Conservation (phyloP, 2,113 vertebrate species). For the Mandrillus leucophaeus region DNA sequence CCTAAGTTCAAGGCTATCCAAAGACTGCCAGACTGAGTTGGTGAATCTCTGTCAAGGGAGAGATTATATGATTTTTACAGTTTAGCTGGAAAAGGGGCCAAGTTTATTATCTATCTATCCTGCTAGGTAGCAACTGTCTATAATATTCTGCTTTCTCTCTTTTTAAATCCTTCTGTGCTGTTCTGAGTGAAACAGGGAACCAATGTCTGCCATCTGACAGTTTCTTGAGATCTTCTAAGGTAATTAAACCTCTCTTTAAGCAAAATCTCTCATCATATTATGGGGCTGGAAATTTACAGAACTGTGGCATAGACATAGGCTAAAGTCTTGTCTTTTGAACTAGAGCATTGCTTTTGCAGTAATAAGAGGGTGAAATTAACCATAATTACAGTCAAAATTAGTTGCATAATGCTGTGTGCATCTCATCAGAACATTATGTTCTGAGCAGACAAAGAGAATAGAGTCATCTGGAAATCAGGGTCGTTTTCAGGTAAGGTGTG, state of each 20-base stretch:
- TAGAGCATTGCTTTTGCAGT: conserved; percentile 71
- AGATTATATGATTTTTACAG: conserved; percentile 55
- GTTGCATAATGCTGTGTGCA: conserved; percentile 73
- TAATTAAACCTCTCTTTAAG: conserved; percentile 70
- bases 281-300: conserved; percentile 43
- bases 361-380: conserved; percentile 70
- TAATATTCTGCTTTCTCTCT: background rate
- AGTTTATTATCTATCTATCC: conserved; percentile 58
- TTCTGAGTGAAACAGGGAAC: conserved; percentile 44
- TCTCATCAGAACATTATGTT: conserved; percentile 79
- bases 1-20: conserved; percentile 48
- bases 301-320: background rate
- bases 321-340: background rate
- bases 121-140: conserved; percentile 31
- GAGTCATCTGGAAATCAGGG: conserved; percentile 70
- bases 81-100: conserved; percentile 51
- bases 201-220: background rate
- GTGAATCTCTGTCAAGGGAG: conserved; percentile 58
- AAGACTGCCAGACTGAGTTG: conserved; percentile 44
- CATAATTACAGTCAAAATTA: conserved; percentile 84
- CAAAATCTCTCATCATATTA: background rate
- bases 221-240: conserved; percentile 27
- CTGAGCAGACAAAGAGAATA: conserved; percentile 66
- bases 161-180: conserved; percentile 27
- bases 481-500: conserved; percentile 63